These are phyloP conservation scores for Caenorhabditis tropicalis DNA, from an alignment of 1,140 invertebrate genomes.

Conservation along the genomic window DNA sequence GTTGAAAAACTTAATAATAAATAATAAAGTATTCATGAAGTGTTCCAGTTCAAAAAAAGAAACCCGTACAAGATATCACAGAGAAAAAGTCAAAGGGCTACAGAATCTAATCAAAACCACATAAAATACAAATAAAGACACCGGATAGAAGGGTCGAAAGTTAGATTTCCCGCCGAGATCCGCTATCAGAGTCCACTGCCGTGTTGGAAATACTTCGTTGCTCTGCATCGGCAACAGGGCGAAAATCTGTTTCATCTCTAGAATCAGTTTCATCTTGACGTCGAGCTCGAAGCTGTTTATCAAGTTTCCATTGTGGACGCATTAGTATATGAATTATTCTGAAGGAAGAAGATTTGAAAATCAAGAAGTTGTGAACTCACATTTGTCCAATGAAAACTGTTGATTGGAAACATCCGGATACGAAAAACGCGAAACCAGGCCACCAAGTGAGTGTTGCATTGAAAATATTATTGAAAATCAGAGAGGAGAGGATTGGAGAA, in stretches of 20 bases:
- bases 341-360: neutral
- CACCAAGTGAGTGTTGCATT: constrained; percentile 47
- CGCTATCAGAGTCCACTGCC: constrained; percentile 28
- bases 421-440: constrained; percentile 56
- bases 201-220: constrained; percentile 54
- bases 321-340: constrained; percentile 26
- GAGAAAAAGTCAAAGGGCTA: neutral
- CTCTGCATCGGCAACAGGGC: neutral
- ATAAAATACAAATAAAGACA: neutral
- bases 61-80: neutral
- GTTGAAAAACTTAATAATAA: no score
- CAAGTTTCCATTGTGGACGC: constrained; percentile 40
- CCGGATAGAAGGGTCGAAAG: neutral
- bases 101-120: neutral
- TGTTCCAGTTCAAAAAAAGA: neutral
- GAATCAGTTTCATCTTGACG: constrained; percentile 19
- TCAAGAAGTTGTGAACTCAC: neutral
- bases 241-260: neutral
- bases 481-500: constrained; percentile 54
- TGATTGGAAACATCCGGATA: constrained; percentile 46
- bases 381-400: constrained; percentile 54
- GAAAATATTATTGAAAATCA: constrained; percentile 57
- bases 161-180: neutral
- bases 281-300: neutral
- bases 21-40: no score